Percentiles rank a stretch among this genome's conserved stretches.
Evolutionary conservation across 2,113 vertebrate genomes (phyloP).

Genomic region (Gymnarchus niloticus): DNA sequence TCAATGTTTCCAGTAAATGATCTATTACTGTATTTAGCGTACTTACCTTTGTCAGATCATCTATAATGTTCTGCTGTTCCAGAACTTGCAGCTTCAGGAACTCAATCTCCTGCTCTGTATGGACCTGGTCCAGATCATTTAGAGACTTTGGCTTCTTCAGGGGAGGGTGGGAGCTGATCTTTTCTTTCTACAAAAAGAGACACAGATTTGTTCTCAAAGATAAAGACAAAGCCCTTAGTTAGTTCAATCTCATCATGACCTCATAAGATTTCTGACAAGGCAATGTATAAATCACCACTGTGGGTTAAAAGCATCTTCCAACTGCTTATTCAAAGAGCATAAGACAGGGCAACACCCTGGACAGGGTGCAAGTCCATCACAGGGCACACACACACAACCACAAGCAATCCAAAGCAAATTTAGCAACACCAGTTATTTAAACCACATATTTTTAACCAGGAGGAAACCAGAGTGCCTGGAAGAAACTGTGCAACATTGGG

Average conservation of each 20-base stretch:
- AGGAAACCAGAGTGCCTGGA: too few relatives aligned
- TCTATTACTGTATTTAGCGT: not conserved
- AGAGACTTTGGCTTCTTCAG: slow-evolving; percentile 94
- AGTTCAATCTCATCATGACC: not conserved
- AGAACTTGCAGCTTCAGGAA: slow-evolving; percentile 97
- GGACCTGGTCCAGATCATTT: slow-evolving; percentile 94
- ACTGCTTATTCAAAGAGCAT: too few relatives aligned
- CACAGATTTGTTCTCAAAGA: not conserved
- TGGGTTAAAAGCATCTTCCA: not conserved
- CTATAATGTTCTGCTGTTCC: slow-evolving; percentile 82
- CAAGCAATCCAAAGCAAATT: too few relatives aligned
- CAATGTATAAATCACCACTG: not conserved
- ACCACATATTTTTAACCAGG: too few relatives aligned
- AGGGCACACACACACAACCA: too few relatives aligned
- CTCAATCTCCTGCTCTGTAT: slow-evolving; percentile 93
- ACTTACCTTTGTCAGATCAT: slow-evolving; percentile 65
- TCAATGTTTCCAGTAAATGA: not conserved
- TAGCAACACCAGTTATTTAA: too few relatives aligned
- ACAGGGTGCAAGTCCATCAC: too few relatives aligned
- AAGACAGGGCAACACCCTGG: too few relatives aligned
- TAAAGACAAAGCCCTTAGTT: not conserved
- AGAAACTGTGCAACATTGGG: too few relatives aligned
- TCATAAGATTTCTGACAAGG: not conserved
- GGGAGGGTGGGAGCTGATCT: slow-evolving; percentile 86
- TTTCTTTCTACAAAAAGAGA: slow-evolving; percentile 75